Evolutionary conservation across 2,797 vertebrate species (phyloP).

Genomic region (Pachyuromys duprasi): DNA sequence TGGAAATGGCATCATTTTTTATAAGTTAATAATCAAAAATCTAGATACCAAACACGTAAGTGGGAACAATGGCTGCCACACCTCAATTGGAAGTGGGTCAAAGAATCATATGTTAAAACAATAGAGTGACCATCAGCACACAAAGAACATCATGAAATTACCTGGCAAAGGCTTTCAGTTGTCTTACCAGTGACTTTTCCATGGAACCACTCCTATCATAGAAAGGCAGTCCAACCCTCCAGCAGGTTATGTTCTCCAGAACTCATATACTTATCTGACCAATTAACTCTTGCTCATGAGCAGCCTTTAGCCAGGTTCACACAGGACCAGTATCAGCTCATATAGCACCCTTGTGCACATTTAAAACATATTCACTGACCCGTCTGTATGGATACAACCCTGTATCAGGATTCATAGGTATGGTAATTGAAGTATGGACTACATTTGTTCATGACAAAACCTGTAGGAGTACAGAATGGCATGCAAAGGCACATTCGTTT

Average conservation of each 20-base stretch:
- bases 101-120: slow-evolving; percentile 22
- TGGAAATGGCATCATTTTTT: not conserved
- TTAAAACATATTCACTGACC: not conserved
- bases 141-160: not conserved
- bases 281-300: not conserved
- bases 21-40: not conserved
- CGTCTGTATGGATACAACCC: not conserved
- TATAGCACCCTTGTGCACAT: not conserved
- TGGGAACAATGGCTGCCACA: not conserved
- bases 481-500: not conserved
- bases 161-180: not conserved
- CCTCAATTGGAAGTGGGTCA: not conserved
- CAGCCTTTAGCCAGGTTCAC: not conserved
- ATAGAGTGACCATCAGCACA: not conserved
- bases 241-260: not conserved
- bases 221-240: not conserved
- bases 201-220: not conserved
- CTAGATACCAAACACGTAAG: not conserved
- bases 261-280: not conserved
- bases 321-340: not conserved
- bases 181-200: not conserved
- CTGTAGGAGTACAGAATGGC: not conserved
- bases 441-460: not conserved
- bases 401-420: not conserved
- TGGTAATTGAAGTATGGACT: not conserved